A percentile compares a stretch with the other conserved stretches of the same genome.
These are phyloP conservation scores for Asobara japonica DNA, from an alignment of 1,140 invertebrate species.

Conservation along the genomic window DNA sequence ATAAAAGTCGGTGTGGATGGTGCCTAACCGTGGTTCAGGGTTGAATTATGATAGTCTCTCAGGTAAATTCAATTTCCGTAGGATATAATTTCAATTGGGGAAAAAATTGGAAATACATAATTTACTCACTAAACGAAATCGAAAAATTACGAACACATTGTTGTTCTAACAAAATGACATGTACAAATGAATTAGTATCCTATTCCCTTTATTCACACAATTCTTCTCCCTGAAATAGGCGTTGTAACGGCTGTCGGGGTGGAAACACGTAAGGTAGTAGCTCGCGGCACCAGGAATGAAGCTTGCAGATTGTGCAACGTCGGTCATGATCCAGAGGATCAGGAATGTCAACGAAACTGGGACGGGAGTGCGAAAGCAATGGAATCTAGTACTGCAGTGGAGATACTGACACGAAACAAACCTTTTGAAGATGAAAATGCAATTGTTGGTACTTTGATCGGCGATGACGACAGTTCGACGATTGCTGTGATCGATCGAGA, in stretches of 20 bases:
- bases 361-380: constrained; percentile 35
- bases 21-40: too few relatives aligned
- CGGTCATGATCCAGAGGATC: constrained; percentile 6
- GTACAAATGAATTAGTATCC: too few relatives aligned
- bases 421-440: constrained; percentile 29
- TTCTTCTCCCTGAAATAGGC: background rate
- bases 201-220: too few relatives aligned
- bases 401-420: constrained; percentile 28
- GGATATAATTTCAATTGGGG: too few relatives aligned
- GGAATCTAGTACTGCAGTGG: constrained; percentile 31
- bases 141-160: too few relatives aligned
- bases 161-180: too few relatives aligned
- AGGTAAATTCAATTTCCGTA: too few relatives aligned
- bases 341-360: constrained; percentile 34
- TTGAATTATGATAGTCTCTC: too few relatives aligned
- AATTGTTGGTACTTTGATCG: constrained; percentile 26
- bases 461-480: constrained; percentile 36
- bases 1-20: background rate
- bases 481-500: constrained; percentile 32
- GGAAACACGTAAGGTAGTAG: background rate
- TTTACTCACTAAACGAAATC: too few relatives aligned
- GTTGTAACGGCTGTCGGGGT: background rate
- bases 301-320: constrained; percentile 15
- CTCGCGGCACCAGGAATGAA: constrained; percentile 15
- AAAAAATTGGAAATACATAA: too few relatives aligned